Evolutionary conservation across 2,888 invertebrate genomes (phyloP).

Genomic region (Pemphredon lugubris): DNA sequence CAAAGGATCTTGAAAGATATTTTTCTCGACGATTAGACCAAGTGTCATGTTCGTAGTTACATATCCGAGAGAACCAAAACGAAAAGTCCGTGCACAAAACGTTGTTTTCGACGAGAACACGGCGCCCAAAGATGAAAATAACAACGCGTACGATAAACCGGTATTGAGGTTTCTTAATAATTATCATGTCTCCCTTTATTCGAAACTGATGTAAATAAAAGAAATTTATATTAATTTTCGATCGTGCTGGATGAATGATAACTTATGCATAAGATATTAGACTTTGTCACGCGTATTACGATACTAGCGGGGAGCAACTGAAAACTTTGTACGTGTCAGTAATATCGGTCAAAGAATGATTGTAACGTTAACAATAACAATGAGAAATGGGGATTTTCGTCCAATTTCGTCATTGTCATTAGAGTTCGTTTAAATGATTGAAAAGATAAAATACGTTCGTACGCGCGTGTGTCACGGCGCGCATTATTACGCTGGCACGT

Average conservation of each 20-base stretch:
- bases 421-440: not conserved
- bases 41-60: conserved; percentile 11
- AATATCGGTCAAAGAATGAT: not conserved
- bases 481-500: too few species aligned
- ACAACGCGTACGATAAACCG: too few species aligned
- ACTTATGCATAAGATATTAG: not conserved
- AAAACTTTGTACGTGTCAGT: not conserved
- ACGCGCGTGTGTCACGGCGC: too few species aligned
- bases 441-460: not conserved
- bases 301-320: not conserved
- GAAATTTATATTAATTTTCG: not conserved
- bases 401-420: conserved; percentile 1
- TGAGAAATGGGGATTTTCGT: not conserved
- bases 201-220: too few species aligned
- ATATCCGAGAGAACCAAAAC: not conserved
- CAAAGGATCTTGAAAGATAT: not conserved
- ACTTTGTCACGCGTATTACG: conserved; percentile 14
- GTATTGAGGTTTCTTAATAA: too few species aligned
- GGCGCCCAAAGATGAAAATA: not conserved
- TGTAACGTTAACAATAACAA: not conserved
- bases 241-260: not conserved
- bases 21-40: not conserved
- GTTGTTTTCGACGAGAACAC: not conserved
- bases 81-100: not conserved
- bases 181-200: too few species aligned